A percentile compares a stretch with the other conserved stretches of the same genome.
Evolutionary conservation across 2,797 vertebrate genomes (phyloP).

Genomic region (Triplophysa yarkandensis): DNA sequence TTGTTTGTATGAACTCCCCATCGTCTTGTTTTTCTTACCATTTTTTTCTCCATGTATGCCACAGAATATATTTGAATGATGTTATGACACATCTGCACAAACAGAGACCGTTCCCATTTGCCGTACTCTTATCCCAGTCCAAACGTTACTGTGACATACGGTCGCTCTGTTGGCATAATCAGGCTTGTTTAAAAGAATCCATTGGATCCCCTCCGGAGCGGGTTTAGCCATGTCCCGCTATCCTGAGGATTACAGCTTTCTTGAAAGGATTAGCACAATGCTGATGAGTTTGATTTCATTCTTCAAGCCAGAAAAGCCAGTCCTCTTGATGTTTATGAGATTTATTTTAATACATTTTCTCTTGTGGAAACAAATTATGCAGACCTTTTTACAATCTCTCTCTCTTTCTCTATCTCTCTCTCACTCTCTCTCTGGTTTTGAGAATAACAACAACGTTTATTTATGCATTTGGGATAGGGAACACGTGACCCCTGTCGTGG

Average conservation of each 20-base stretch:
- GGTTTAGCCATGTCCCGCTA: constrained; percentile 47
- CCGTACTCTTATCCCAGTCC: constrained; percentile 15
- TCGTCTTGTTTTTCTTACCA: too few species aligned
- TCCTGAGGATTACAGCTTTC: constrained; percentile 53
- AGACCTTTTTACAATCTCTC: constrained; percentile 48
- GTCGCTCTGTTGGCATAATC: constrained; percentile 32
- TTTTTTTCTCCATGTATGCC: constrained; percentile 8
- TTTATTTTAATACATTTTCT: constrained; percentile 59
- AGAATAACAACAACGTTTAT: constrained; percentile 41
- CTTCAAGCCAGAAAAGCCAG: constrained; percentile 43
- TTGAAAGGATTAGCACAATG: constrained; percentile 58
- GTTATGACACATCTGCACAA: constrained; percentile 35
- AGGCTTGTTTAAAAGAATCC: constrained; percentile 46
- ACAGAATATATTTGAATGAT: constrained; percentile 24
- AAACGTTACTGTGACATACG: constrained; percentile 30
- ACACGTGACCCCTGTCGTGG: constrained; percentile 8
- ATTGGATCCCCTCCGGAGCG: constrained; percentile 39
- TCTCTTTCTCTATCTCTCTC: constrained; percentile 6
- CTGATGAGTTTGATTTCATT: constrained; percentile 61
- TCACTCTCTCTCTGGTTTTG: constrained; percentile 23
- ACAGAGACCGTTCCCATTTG: not conserved
- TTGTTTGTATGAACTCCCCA: not conserved
- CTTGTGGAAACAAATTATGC: constrained; percentile 58
- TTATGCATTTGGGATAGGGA: constrained; percentile 30
- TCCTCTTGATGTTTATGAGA: constrained; percentile 54